Base-by-base conservation (phyloP, 2,888 invertebrate genomes). In the Glaucopsyche alexis region DNA sequence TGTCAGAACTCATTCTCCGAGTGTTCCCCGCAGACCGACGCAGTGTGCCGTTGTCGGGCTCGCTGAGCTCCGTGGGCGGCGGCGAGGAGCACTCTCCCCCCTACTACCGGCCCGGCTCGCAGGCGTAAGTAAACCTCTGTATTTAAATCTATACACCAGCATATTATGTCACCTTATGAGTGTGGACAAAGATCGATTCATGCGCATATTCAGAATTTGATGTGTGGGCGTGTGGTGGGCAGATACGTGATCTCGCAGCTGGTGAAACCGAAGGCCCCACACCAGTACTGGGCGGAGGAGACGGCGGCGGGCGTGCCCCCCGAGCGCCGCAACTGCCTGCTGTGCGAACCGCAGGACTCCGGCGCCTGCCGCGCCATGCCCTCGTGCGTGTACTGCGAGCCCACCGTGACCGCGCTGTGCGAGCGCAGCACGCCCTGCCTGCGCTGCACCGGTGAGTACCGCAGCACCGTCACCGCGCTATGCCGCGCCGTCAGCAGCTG, bases 211-310 rank as follows among this genome's bases (percentile, higher is more conserved):
- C 42, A 55, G 8, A 7, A 49, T 65, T 9, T 14, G 42, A 7
- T 14, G 14, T 11, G 14, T 50, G 13, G 16, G n/a, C n/a, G n/a
- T n/a, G n/a, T n/a, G n/a, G 42, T 65, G 4, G 7, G 16, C 81
- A 91, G 91, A 0, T 90, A 90, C 82, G 90, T 91, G 9, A 88
- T 91, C 7, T 89, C 90, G 1, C 91, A 91, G 80, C 88, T 88
- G 80, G 87, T 88, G 75, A 87, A 88, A 75, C 91, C 91, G 1
- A 90, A 89, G 77, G 87, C 91, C 0, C 90, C 92, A 0, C 91
- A 91, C 78, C 89, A 90, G 80, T 89, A 89, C 80, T 92, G 92
- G 92, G 89, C 90, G 77, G 91, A 91, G 75, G 90, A 91, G 80
- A 91, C 90, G 0, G 87, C 90, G 0, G 79, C 86, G 65, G 85